phyloP scores from a whole-genome alignment of 2,113 vertebrate genomes.

The Oreamnos americanus region DNA sequence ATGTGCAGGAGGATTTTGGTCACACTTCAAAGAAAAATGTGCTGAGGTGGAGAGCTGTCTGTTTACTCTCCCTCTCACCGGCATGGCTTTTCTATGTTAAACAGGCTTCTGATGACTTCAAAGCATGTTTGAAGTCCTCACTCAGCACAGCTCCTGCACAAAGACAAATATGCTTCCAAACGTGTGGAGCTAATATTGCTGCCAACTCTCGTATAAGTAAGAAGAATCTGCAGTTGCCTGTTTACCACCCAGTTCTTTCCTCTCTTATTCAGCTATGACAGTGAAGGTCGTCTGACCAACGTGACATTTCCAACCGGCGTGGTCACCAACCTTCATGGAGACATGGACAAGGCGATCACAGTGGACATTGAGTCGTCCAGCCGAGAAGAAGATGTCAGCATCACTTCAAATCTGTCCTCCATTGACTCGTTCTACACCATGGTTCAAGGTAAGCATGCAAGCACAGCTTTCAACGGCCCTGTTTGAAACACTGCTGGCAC shows the following conservation, averaged over 20 bases:
- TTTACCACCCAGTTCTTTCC: not conserved
- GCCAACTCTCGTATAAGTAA: slow-evolving; percentile 50
- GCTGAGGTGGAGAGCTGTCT: slow-evolving; percentile 75
- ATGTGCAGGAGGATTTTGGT: slow-evolving; percentile 78
- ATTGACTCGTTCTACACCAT: slow-evolving; percentile 95
- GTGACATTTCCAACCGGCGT: slow-evolving; percentile 97
- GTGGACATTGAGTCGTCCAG: slow-evolving; percentile 95
- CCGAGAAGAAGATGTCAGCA: slow-evolving; percentile 94
- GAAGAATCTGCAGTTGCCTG: slow-evolving; percentile 23
- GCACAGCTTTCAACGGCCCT: not conserved
- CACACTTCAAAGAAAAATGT: slow-evolving; percentile 78
- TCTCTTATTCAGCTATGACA: slow-evolving; percentile 89
- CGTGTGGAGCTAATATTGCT: slow-evolving; percentile 47
- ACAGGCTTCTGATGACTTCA: slow-evolving; percentile 81
- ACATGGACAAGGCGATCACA: slow-evolving; percentile 91
- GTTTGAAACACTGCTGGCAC: not conserved
- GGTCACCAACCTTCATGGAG: slow-evolving; percentile 93
- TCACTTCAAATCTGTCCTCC: slow-evolving; percentile 94
- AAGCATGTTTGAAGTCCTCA: slow-evolving; percentile 80
- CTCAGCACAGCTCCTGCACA: slow-evolving; percentile 65
- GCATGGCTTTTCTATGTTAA: slow-evolving; percentile 75
- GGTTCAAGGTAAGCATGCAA: slow-evolving; percentile 89
- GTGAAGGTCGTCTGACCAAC: slow-evolving; percentile 95
- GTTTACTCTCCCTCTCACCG: slow-evolving; percentile 70
- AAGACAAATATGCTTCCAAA: slow-evolving; percentile 68